A percentile compares a stretch with the other conserved stretches of the same genome.
phyloP scores from a whole-genome alignment of 1,140 invertebrate genomes.

The Pseudomyrmex sp. region DNA sequence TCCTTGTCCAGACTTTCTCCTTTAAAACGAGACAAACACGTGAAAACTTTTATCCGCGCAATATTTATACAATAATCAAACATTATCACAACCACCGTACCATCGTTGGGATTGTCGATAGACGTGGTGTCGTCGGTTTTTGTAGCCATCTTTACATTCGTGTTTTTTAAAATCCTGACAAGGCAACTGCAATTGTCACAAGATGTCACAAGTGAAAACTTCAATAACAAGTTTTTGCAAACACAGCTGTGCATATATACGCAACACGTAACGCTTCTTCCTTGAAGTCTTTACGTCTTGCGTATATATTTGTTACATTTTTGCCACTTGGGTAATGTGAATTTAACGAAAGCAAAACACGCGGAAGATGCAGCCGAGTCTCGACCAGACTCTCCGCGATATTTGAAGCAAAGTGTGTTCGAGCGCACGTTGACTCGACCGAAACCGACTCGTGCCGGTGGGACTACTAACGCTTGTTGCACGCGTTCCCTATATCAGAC shows the following conservation, averaged over 20 bases:
- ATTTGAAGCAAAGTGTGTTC: neutral
- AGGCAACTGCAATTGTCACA: conserved; percentile 13
- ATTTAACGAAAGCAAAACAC: neutral
- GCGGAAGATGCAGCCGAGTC: neutral
- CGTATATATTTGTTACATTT: too few species aligned
- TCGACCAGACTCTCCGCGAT: too few species aligned
- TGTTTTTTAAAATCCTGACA: conserved; percentile 70
- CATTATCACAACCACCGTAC: conserved; percentile 62
- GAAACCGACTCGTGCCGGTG: neutral
- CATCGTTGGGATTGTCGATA: conserved; percentile 82
- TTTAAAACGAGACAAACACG: conserved; percentile 27
- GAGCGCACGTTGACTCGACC: neutral
- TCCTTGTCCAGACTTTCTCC: conserved; percentile 78
- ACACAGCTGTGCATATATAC: neutral
- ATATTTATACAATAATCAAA: neutral
- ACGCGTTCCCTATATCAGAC: neutral
- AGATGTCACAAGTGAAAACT: neutral
- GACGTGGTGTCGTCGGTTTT: conserved; percentile 81
- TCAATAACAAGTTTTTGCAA: neutral
- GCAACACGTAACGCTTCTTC: too few species aligned
- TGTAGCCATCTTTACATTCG: conserved; percentile 77
- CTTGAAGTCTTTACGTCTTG: too few species aligned
- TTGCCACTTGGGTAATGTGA: too few species aligned
- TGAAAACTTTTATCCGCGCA: neutral
- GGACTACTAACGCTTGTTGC: neutral